phyloP scores from a whole-genome alignment of 1,140 invertebrate species.

The Camponotus pennsylvanicus region DNA sequence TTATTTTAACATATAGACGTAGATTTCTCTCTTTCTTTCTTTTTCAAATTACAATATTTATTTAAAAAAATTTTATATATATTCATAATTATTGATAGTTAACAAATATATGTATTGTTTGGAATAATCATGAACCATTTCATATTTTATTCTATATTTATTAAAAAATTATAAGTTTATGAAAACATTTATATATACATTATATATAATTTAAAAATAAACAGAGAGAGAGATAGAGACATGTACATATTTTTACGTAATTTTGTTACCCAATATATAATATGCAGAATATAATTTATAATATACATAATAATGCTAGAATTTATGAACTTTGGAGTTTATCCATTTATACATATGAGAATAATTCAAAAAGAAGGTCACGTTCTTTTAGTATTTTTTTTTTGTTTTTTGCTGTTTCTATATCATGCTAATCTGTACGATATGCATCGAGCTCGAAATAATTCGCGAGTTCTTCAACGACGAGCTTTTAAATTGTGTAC shows the following conservation, averaged over 20 bases:
- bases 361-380: neutral
- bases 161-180: too few species aligned
- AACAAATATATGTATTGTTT: too few species aligned
- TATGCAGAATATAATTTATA: neutral
- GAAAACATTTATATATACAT: too few species aligned
- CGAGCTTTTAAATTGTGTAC: neutral
- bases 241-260: too few species aligned
- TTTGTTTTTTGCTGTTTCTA: neutral
- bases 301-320: neutral
- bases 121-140: too few species aligned
- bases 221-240: too few species aligned
- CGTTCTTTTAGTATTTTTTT: neutral
- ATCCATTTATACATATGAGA: neutral
- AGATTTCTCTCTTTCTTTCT: too few species aligned
- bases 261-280: too few species aligned
- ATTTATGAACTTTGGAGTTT: neutral
- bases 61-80: neutral
- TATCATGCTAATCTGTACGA: neutral
- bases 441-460: neutral
- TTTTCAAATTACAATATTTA: neutral
- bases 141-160: too few species aligned
- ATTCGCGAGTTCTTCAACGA: neutral
- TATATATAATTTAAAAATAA: too few species aligned
- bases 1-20: neutral
- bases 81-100: neutral